Base-by-base conservation (phyloP, 1,140 invertebrate species). In the Pogonus chalceus region DNA sequence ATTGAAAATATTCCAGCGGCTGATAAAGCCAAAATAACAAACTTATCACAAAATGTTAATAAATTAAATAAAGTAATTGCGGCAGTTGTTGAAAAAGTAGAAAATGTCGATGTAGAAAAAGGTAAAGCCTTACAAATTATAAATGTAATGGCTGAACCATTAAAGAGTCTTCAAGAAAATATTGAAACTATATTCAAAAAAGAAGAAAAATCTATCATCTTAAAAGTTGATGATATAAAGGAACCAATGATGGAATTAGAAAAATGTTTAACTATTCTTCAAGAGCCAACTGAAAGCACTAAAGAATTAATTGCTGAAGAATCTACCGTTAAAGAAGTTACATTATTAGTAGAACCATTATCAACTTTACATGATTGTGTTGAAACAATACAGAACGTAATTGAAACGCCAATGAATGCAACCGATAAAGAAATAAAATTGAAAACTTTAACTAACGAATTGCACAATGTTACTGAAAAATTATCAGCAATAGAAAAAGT, bases 81-180 rank as follows among this genome's bases (percentile, higher is more conserved):
- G 16, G 20, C 14, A 21, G 2, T 52, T 39, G n/a, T 35, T 14
- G 50, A 52, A 52, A 37, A 39, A 20, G 9, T 52, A 16, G 14
- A 52, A 52, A 24, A 51, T 4, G 37, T 12, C 3, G 7, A 7
- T 12, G 37, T 43, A 20, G 26, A 52, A 2, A 4, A n/a, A 20
- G 37, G 20, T n/a, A 9, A 52, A 52, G n/a, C 26, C 20, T 20
- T 37, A 4, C 10, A 52, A 16, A 31, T 18, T 4, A 18, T 43
- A 12, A 21, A 35, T 20, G 35, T 39, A 12, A 55, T 43, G 12
- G 53, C 20, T 35, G 22, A 55, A 47, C 35, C 23, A 23, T 53
- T 51, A 31, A 55, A 14, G 18, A 50, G 14, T 12, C 16, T 58
- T 2, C 53, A 51, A 24, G 51, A 52, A n/a, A 31, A 46, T 37